Evolutionary conservation across 2,888 invertebrate genomes (phyloP).

Genomic region (Thysanoteuthis rhombus): DNA sequence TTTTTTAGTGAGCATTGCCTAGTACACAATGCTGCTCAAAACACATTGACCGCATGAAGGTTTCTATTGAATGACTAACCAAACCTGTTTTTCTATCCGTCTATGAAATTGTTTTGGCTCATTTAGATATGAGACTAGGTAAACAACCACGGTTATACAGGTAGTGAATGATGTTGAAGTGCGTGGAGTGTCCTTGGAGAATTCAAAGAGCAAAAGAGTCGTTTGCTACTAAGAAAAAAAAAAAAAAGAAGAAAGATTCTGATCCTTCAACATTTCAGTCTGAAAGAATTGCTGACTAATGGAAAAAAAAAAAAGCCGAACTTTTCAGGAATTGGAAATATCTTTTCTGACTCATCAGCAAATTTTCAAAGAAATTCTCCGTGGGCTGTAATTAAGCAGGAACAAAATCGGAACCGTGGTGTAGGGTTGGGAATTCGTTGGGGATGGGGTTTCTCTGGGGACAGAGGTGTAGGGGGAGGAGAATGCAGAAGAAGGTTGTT

Average conservation of each 20-base stretch:
- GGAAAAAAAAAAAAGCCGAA: not conserved
- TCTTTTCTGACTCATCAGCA: conserved; percentile 12
- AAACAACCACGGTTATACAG: not conserved
- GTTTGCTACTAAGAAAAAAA: not conserved
- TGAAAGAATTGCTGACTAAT: not conserved
- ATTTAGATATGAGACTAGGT: not conserved
- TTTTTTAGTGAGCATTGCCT: no score
- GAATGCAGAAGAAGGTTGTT: not conserved
- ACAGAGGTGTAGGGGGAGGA: not conserved
- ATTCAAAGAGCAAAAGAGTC: not conserved
- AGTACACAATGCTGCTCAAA: no score
- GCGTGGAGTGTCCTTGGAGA: not conserved
- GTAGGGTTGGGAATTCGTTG: not conserved
- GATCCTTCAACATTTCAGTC: not conserved
- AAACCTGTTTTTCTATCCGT: no score
- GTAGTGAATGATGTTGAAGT: not conserved
- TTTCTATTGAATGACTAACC: no score
- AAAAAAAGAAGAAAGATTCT: not conserved
- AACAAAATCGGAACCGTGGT: not conserved
- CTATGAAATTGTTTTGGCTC: not conserved
- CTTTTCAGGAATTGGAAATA: not conserved
- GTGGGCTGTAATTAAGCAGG: not conserved
- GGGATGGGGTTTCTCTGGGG: not conserved
- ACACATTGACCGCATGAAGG: no score
- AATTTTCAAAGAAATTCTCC: not conserved